A percentile compares a stretch with the other conserved stretches of the same genome.
Conservation (phyloP, 2,797 vertebrate genomes). For the Semotilus atromaculatus region DNA sequence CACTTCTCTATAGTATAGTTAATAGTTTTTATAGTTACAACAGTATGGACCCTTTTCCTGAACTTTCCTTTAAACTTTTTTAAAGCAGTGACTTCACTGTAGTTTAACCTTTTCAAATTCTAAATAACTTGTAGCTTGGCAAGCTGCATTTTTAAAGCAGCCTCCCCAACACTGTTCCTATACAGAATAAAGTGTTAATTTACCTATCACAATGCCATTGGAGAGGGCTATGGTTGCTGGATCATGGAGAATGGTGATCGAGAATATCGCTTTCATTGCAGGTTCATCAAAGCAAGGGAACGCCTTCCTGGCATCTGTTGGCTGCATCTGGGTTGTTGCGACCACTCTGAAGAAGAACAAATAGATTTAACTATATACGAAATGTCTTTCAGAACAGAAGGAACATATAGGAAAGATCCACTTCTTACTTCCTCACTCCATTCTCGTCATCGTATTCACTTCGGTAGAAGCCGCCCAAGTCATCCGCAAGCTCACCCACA, state of each 20-base stretch:
- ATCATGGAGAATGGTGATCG: slow-evolving; percentile 81
- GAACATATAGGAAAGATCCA: neutral
- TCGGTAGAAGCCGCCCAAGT: slow-evolving; percentile 91
- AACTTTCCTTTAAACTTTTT: neutral
- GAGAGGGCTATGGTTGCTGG: slow-evolving; percentile 75
- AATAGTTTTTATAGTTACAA: neutral
- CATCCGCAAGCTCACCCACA: slow-evolving; percentile 83
- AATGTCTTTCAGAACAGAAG: neutral
- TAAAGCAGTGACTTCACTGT: neutral
- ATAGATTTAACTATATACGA: neutral
- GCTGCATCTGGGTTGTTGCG: slow-evolving; percentile 93
- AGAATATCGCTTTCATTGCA: slow-evolving; percentile 89
- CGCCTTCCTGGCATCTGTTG: slow-evolving; percentile 87
- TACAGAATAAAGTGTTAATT: slow-evolving; percentile 50
- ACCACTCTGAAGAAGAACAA: slow-evolving; percentile 76
- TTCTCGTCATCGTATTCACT: slow-evolving; percentile 81
- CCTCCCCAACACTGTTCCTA: neutral
- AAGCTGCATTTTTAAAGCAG: neutral
- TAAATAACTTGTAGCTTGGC: neutral
- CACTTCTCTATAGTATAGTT: neutral
- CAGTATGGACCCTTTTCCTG: neutral
- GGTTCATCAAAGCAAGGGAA: slow-evolving; percentile 97
- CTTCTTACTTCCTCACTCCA: slow-evolving; percentile 71
- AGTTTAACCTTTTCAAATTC: neutral
- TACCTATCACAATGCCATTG: slow-evolving; percentile 80